phyloP scores from a whole-genome alignment of 2,797 vertebrate species.

The Momotus momota region DNA sequence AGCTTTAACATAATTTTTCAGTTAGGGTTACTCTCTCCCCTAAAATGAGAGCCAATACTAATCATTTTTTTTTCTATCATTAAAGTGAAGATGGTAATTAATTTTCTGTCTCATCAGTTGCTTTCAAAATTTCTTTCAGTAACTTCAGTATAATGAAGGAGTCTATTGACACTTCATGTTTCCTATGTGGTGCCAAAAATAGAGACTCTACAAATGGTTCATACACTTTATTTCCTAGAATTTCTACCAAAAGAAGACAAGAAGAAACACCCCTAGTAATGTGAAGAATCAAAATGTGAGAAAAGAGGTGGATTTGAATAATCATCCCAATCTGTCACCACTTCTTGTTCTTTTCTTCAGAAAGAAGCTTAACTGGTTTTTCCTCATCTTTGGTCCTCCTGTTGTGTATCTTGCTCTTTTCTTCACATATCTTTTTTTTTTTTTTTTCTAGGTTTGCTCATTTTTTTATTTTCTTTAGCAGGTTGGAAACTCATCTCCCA shows the following conservation, averaged over 20 bases:
- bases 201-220: not conserved
- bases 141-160: not conserved
- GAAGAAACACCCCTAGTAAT: not conserved
- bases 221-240: not conserved
- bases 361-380: constrained; percentile 1
- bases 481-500: not conserved
- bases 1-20: not conserved
- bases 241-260: not conserved
- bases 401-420: not conserved
- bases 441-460: not conserved
- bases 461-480: constrained; percentile 24
- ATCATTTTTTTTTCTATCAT: not conserved
- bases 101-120: not conserved
- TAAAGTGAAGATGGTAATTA: not conserved
- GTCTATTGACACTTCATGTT: not conserved
- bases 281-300: not conserved
- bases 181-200: not conserved
- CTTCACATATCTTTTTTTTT: not conserved
- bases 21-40: not conserved
- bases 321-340: not conserved
- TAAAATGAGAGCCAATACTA: not conserved
- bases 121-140: constrained; percentile 1
- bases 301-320: not conserved
- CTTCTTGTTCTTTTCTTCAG: not conserved
- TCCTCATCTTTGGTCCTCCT: not conserved